Evolutionary conservation across 2,113 vertebrate species (phyloP), one percentile per base, ranked within the genome.

Genomic region (Etheostoma cragini): DNA sequence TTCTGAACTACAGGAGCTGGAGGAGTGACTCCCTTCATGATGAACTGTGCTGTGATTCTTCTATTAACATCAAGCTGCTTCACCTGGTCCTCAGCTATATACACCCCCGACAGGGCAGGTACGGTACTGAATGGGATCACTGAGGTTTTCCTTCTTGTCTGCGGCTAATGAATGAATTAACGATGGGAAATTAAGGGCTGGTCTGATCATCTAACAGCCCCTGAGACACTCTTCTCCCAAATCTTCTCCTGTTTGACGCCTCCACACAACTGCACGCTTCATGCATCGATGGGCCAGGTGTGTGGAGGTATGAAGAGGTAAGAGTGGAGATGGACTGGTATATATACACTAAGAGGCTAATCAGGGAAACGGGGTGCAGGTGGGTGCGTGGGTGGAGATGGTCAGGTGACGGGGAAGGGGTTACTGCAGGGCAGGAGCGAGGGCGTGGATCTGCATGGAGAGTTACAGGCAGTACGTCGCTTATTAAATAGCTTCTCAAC

Each of bases 101-200:
- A 86, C 47, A 67, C 46, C 14, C 70, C 85, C 7, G n/a, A 81
- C 68, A 81, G 49, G 85, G 72, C 85, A 93, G 94, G 95, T 95
- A 93, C 19, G 76, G 22, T 45, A 6, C 30, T 8, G 1, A 19
- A 5, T 45, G 15, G 33, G 22, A 66, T 45, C 15, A 8, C 50
- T 21, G 7, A 65, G 5, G 33, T 67, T 67, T 52, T 19, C 12
- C 6, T 62, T 7, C 22, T 3, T 14, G 38, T 50, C 35, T 68
- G 26, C 26, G 10, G 38, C 22, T 24, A 30, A 66, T 49, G 63
- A 26, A 66, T 50, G 46, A 26, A 47, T 50, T 7, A 35, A 35
- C 7, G 64, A 66, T 49, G 14, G 62, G 6, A 8, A 16, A 49
- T 2, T 2, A 30, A 22, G 14, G 8, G 5, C 45, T 19, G n/a